A percentile compares a stretch with the other conserved stretches of the same genome.
Conservation (phyloP, 2,888 invertebrate species). For the Drosophila nr. medialis region DNA sequence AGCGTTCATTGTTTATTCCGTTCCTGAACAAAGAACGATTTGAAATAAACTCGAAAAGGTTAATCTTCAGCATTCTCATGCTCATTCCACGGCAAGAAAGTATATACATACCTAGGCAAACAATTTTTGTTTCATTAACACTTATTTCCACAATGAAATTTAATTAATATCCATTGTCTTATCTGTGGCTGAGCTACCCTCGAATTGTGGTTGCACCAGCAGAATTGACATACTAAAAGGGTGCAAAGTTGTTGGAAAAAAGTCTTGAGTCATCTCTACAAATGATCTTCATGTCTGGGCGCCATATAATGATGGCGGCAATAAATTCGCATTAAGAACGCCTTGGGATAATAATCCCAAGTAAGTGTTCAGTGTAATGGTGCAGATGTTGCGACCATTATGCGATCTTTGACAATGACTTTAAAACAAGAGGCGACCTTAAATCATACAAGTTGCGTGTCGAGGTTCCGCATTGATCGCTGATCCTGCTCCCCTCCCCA, state of each 20-base stretch:
- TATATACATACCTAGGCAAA: slow-evolving; percentile 30
- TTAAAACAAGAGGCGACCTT: slow-evolving; percentile 32
- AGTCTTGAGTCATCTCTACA: slow-evolving; percentile 63
- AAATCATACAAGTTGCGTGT: slow-evolving; percentile 52
- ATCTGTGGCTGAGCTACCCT: slow-evolving; percentile 35
- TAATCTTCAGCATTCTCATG: slow-evolving; percentile 8
- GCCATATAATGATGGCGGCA: slow-evolving; percentile 69
- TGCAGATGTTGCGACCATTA: slow-evolving; percentile 48
- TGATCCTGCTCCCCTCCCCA: slow-evolving; percentile 47
- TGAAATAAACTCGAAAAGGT: background rate
- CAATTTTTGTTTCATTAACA: slow-evolving; percentile 45
- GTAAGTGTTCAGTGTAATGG: slow-evolving; percentile 23
- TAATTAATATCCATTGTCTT: slow-evolving; percentile 71
- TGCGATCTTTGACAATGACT: slow-evolving; percentile 46
- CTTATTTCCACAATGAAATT: slow-evolving; percentile 47
- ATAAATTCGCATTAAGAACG: slow-evolving; percentile 81
- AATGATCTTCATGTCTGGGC: slow-evolving; percentile 62
- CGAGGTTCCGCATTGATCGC: slow-evolving; percentile 29
- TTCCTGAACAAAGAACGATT: background rate
- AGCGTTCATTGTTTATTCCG: background rate
- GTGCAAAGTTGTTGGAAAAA: slow-evolving; percentile 60
- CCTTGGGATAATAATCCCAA: slow-evolving; percentile 35
- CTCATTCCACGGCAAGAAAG: background rate
- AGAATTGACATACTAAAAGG: slow-evolving; percentile 59
- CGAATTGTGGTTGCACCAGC: slow-evolving; percentile 50